A percentile compares a stretch with the other conserved stretches of the same genome.
Conservation (phyloP, 2,797 vertebrate genomes). For the Philypnodon macrostomus region DNA sequence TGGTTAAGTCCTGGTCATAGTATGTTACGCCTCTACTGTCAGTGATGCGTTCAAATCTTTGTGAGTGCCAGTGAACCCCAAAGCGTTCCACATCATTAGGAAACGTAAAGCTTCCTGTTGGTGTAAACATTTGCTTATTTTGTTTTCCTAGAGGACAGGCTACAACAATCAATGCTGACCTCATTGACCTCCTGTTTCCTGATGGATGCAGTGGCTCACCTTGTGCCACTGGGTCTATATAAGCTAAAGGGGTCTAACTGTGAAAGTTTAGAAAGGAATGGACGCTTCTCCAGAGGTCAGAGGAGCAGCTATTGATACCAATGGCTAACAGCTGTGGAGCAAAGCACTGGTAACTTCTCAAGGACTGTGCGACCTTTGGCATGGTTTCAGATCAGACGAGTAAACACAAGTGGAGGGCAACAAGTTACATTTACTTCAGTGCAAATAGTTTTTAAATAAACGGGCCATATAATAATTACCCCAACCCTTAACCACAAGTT, state of each 20-base stretch:
- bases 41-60: constrained; percentile 1
- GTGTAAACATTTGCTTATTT: constrained; percentile 68
- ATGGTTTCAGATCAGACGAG: neutral
- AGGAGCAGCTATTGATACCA: constrained; percentile 24
- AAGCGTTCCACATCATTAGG: constrained; percentile 64
- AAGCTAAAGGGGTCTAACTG: no score
- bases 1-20: no score
- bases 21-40: constrained; percentile 3
- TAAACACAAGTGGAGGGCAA: no score
- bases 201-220: constrained; percentile 10
- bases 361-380: constrained; percentile 6
- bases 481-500: no score
- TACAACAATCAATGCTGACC: constrained; percentile 60
- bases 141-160: constrained; percentile 53
- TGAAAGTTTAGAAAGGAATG: constrained; percentile 19
- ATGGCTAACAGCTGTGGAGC: constrained; percentile 44
- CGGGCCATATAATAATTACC: no score
- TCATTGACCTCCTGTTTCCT: constrained; percentile 43
- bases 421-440: no score
- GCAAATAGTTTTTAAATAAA: no score
- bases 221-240: no score
- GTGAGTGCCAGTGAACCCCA: constrained; percentile 20
- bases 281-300: constrained; percentile 35
- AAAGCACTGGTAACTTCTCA: constrained; percentile 1
- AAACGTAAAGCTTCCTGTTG: constrained; percentile 71